These are phyloP conservation scores for Tupaia tana DNA, from an alignment of 2,113 vertebrate species.

Conservation along the genomic window DNA sequence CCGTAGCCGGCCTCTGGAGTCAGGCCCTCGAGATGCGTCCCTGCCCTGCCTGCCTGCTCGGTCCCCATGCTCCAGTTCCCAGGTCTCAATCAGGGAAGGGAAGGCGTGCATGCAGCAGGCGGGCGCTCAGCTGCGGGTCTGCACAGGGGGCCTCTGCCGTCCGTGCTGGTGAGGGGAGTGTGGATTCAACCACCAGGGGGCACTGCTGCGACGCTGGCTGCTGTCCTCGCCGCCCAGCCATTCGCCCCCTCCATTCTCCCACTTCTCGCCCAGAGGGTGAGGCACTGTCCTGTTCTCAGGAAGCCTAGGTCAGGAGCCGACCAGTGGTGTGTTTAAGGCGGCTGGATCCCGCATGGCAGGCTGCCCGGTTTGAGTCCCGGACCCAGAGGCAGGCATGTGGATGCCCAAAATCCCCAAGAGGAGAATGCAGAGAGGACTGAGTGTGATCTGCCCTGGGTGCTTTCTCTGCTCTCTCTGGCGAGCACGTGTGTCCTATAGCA, in stretches of 20 bases:
- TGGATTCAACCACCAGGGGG: conserved; percentile 12
- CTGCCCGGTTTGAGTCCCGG: too few species aligned
- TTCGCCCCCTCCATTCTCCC: background rate
- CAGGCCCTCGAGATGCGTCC: background rate
- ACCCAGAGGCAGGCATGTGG: too few species aligned
- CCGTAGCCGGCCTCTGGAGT: background rate
- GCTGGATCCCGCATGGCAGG: too few species aligned
- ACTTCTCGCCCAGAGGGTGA: too few species aligned
- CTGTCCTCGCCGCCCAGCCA: too few species aligned
- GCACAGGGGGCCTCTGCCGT: background rate
- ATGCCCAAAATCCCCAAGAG: too few species aligned
- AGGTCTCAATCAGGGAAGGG: background rate
- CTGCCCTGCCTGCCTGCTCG: background rate
- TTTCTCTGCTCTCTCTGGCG: too few species aligned
- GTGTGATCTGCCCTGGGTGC: too few species aligned
- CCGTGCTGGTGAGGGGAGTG: background rate
- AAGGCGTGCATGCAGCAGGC: too few species aligned
- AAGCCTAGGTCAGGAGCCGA: background rate
- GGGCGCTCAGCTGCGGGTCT: background rate
- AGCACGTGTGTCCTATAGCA: too few species aligned
- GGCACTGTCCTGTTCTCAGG: background rate
- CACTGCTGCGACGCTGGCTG: background rate
- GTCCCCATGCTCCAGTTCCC: background rate
- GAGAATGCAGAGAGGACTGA: too few species aligned
- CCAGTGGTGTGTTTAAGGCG: too few species aligned